Evolutionary conservation across 2,113 vertebrate genomes (phyloP), one percentile per base, ranked within the genome.

Genomic region (Tringa solitaria): DNA sequence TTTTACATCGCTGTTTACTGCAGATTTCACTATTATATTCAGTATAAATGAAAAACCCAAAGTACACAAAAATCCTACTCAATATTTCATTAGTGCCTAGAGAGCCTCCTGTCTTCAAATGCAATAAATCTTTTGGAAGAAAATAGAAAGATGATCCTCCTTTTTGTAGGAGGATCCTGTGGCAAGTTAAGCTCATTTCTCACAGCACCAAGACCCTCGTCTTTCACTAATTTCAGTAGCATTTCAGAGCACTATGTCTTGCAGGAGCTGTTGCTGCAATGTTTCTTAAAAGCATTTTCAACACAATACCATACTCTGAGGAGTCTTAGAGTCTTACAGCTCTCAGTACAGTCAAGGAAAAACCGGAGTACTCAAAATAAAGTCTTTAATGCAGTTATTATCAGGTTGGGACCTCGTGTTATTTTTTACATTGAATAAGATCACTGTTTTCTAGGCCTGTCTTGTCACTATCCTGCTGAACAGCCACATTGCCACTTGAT

Each of bases 61-160:
- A 67, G 22, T 59, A 74, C 51, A 86, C 12, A 46, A 50, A 90
- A 86, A 53, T 72, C 28, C 51, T 54, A 64, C 13, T 95, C 72
- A 80, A 51, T 93, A 96, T 95, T 94, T 91, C 60, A 84, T 78
- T 93, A 60, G 70, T 80, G 23, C n/a, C 67, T 45, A 51, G 30
- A 87, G 43, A 95, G 43, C 5, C 20, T 96, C 27, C 69, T 64
- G 43, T 90, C 54, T 90, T 61, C 35, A 65, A 91, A 76, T 41
- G 39, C 22, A 72, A 85, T 48, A 85, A 82, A 93, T 87, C 57
- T 89, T 85, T 61, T 37, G 43, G 45, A 79, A 75, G 27, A 73
- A 96, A 84, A 82, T 8, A 78, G 19, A 54, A 80, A 73, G 79
- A 35, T 19, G 22, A 79, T 87, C 54, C 28, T 63, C 79, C 82